Percentiles rank a stretch among this genome's conserved stretches.
phyloP scores from a whole-genome alignment of 2,888 invertebrate species.

The Pollenia amentaria region DNA sequence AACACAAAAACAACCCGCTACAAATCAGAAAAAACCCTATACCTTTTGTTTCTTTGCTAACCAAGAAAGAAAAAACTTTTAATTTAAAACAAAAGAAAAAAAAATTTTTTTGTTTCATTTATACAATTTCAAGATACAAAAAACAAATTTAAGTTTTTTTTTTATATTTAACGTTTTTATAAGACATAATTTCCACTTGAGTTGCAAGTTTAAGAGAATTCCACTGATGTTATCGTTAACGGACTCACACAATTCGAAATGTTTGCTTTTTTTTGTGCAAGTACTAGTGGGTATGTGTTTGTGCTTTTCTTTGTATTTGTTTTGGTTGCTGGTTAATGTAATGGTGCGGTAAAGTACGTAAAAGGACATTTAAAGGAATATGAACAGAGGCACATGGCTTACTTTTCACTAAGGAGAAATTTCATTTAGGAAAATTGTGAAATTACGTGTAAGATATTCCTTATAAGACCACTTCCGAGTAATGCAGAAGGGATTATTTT shows the following conservation, averaged over 20 bases:
- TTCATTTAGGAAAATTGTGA: too few species aligned
- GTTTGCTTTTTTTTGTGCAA: conserved; percentile 13
- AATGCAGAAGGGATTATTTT: too few species aligned
- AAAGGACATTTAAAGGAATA: background rate
- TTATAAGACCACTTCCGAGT: too few species aligned
- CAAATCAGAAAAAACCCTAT: background rate
- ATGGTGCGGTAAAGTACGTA: background rate
- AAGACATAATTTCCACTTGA: conserved; percentile 61
- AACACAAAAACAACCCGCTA: conserved; percentile 9
- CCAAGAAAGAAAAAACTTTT: background rate
- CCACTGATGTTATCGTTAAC: conserved; percentile 65
- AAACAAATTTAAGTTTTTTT: background rate
- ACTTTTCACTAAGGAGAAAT: too few species aligned
- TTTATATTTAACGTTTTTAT: conserved; percentile 35
- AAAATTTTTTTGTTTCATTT: conserved; percentile 7
- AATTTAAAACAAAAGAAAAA: background rate
- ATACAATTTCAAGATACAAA: background rate
- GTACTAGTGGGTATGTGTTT: background rate
- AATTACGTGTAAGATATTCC: too few species aligned
- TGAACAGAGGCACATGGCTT: background rate
- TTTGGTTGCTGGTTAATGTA: background rate
- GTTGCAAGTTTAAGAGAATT: conserved; percentile 33
- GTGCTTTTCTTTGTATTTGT: background rate
- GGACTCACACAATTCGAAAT: conserved; percentile 40
- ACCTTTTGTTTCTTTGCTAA: background rate